A percentile compares a stretch with the other conserved stretches of the same genome.
phyloP scores from a whole-genome alignment of 2,113 vertebrate genomes.

The Dascyllus trimaculatus region DNA sequence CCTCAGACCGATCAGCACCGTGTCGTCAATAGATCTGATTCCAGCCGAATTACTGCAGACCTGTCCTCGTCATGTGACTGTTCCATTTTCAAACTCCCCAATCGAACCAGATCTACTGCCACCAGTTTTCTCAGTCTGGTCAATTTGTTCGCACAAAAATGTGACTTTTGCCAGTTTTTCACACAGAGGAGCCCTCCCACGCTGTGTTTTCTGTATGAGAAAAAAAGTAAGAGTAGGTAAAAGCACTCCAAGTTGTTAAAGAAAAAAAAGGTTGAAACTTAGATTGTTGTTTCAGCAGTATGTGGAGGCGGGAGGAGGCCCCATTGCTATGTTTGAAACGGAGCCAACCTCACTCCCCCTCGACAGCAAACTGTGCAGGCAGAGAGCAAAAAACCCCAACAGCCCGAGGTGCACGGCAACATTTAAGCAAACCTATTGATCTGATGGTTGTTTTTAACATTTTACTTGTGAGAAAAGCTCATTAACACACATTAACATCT shows the following conservation, averaged over 20 bases:
- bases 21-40: slow-evolving; percentile 31
- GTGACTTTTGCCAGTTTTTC: slow-evolving; percentile 4
- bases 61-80: slow-evolving; percentile 14
- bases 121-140: background rate
- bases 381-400: slow-evolving; percentile 25
- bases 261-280: slow-evolving; percentile 38
- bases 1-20: slow-evolving; percentile 45
- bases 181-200: slow-evolving; percentile 4
- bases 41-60: slow-evolving; percentile 3
- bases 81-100: background rate
- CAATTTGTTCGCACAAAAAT: slow-evolving; percentile 1
- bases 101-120: background rate
- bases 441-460: background rate
- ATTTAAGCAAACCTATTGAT: background rate
- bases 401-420: slow-evolving; percentile 3
- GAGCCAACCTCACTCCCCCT: slow-evolving; percentile 62
- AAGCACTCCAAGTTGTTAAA: slow-evolving; percentile 25
- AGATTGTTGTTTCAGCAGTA: slow-evolving; percentile 72
- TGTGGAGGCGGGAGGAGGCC: slow-evolving; percentile 67
- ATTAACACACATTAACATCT: background rate
- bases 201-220: slow-evolving; percentile 26
- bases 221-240: slow-evolving; percentile 28
- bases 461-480: background rate
- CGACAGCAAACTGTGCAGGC: background rate
- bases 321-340: slow-evolving; percentile 58